phyloP scores from a whole-genome alignment of 2,888 invertebrate species.

The Chaetoderma sp. region DNA sequence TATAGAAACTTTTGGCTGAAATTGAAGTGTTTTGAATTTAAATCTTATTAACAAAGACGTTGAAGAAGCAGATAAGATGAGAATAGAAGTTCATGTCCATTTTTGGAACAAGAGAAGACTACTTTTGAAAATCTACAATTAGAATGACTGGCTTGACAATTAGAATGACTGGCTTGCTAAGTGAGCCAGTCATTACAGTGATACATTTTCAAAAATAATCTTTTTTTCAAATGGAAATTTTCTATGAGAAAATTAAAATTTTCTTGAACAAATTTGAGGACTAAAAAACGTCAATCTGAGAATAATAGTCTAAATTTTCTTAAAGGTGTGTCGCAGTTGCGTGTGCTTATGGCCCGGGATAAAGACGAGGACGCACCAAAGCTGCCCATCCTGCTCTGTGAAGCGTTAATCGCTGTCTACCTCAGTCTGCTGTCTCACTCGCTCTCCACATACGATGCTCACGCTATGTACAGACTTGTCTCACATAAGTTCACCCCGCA shows the following conservation, averaged over 20 bases:
- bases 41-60: no score
- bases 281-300: no score
- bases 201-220: background rate
- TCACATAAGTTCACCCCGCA: slow-evolving; percentile 84
- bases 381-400: slow-evolving; percentile 89
- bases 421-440: slow-evolving; percentile 93
- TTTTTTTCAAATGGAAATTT: background rate
- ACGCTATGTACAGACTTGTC: slow-evolving; percentile 81
- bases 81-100: no score
- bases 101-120: no score
- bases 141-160: no score
- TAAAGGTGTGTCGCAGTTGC: slow-evolving; percentile 88
- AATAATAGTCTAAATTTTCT: no score
- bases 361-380: slow-evolving; percentile 95
- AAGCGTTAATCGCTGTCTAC: slow-evolving; percentile 93
- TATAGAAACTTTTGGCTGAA: no score
- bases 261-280: no score
- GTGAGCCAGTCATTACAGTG: background rate
- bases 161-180: no score
- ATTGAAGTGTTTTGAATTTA: no score
- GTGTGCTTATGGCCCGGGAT: slow-evolving; percentile 90
- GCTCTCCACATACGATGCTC: slow-evolving; percentile 91
- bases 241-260: background rate
- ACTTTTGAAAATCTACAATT: no score
- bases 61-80: no score